Base-by-base conservation (phyloP, 2,797 vertebrate genomes). In the Furcifer pardalis region DNA sequence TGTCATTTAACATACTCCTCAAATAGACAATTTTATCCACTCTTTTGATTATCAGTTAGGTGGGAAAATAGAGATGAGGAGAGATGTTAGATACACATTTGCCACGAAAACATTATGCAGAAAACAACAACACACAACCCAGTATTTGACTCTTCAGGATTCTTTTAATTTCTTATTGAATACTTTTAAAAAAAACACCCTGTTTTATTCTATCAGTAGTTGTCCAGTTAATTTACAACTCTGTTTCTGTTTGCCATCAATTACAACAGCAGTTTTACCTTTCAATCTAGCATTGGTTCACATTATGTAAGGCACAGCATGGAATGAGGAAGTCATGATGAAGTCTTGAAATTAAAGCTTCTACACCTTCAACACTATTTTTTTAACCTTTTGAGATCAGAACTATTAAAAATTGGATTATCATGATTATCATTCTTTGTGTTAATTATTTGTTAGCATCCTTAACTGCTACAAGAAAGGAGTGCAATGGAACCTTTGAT, bases 401-500 rank as follows among this genome's bases (percentile, higher is more conserved):
- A 84, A 56, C 68, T 62, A 63, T 37, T 79, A 72, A 62, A n/a
- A 79, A 49, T 72, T 78, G 42, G 32, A 40, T 77, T 72, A 79
- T 78, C 77, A 79, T 49, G 76, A 62, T 84, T 84, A 84, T 68
- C 63, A 77, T 8, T 2, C 32, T 49, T 42, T 84, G 32, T 72
- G 21, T 23, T 49, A 78, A 73, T 72, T 71, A 78, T 77, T 12
- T 63, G 56, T 62, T 79, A 73, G 59, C n/a, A 60, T 62, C 76
- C 76, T 62, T 79, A 84, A 71, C 68, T 69, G 44, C 37, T 7
- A 59, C n/a, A 30, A n/a, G 25, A 79, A 46, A 44, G 25, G 42
- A 25, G 23, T 46, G 25, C 19, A 35, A 4, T 8, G 69, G 32
- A 69, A 52, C 46, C 69, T 46, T 32, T 30, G 13, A 15, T 37